These are phyloP conservation scores for Gopherus flavomarginatus DNA, from an alignment of 2,113 vertebrate genomes.

Conservation along the genomic window DNA sequence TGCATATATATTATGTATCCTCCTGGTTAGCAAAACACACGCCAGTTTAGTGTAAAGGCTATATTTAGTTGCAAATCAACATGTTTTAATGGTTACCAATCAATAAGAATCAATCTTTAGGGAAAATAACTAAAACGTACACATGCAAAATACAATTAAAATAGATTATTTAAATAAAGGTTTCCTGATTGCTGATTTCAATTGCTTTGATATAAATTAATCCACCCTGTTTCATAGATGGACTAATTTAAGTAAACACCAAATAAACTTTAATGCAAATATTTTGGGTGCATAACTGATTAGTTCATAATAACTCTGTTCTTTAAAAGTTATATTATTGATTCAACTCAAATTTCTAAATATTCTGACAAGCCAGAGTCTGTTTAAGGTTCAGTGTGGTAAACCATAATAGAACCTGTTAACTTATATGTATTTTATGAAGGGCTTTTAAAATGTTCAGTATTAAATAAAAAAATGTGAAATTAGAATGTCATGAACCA, in stretches of 20 bases:
- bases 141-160: neutral
- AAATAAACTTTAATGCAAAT: neutral
- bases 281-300: neutral
- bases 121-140: neutral
- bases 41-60: neutral
- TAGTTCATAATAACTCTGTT: neutral
- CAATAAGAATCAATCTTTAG: neutral
- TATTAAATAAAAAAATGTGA: neutral
- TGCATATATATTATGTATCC: neutral
- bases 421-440: neutral
- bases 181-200: neutral
- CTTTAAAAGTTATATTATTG: neutral
- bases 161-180: neutral
- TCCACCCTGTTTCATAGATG: neutral
- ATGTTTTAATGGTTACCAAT: neutral
- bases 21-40: neutral
- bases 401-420: neutral
- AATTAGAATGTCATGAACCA: too few species aligned
- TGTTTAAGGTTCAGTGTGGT: neutral
- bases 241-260: neutral
- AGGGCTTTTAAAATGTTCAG: neutral
- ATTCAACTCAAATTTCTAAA: neutral
- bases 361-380: neutral
- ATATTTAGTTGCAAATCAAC: neutral
- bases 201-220: neutral